phyloP scores from a whole-genome alignment of 2,113 vertebrate species.

The Macroglossus sobrinus region DNA sequence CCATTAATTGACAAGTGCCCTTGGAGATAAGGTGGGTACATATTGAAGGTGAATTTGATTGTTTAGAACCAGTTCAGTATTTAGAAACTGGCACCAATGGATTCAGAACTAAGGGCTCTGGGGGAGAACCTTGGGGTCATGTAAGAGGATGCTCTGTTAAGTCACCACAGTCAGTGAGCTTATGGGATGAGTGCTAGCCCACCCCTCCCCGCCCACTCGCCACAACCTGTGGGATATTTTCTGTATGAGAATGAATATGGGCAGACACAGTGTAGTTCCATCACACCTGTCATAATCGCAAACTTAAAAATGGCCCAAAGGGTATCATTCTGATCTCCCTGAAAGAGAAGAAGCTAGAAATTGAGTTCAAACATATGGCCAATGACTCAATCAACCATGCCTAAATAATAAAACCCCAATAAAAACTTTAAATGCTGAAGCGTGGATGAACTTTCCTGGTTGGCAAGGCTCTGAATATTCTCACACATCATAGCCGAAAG shows the following conservation, averaged over 20 bases:
- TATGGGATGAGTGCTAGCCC: neutral
- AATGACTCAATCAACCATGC: neutral
- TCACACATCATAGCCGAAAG: neutral
- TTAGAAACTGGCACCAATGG: neutral
- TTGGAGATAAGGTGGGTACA: neutral
- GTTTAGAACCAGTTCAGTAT: neutral
- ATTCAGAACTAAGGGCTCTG: neutral
- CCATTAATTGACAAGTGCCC: neutral
- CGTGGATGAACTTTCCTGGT: neutral
- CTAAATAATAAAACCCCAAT: neutral
- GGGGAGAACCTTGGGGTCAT: neutral
- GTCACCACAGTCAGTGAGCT: neutral
- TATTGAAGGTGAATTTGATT: neutral
- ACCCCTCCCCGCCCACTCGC: neutral
- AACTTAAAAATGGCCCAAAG: neutral
- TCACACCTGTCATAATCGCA: neutral
- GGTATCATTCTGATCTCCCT: neutral
- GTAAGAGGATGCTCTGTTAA: neutral
- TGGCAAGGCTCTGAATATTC: neutral
- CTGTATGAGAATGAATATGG: neutral
- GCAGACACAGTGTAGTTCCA: fast-evolving
- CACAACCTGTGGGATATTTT: no score
- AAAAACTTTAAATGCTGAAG: neutral
- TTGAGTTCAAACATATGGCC: neutral
- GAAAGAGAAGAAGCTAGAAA: neutral